Conservation (phyloP, 1,140 invertebrate species). For the Formica selysi region DNA sequence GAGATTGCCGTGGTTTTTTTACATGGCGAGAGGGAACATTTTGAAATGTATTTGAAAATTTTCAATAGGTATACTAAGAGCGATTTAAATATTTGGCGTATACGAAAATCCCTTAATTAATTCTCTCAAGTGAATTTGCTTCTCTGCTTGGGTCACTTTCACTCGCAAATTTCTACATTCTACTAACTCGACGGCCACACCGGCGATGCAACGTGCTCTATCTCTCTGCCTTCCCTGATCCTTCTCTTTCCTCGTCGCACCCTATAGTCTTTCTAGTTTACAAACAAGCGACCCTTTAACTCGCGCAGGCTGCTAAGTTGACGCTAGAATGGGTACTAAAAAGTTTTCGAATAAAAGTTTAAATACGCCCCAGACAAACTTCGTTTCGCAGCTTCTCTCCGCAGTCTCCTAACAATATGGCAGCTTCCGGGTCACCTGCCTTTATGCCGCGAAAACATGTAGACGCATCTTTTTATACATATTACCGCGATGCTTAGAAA, state of each 20-base stretch:
- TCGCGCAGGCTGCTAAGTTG: slow-evolving; percentile 40
- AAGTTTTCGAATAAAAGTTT: slow-evolving; percentile 86
- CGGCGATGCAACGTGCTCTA: slow-evolving; percentile 12
- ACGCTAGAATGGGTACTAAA: slow-evolving; percentile 74
- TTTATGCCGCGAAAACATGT: slow-evolving; percentile 76
- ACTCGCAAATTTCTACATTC: slow-evolving; percentile 22
- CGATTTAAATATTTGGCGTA: background rate
- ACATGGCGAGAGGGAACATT: background rate
- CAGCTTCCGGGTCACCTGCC: slow-evolving; percentile 75
- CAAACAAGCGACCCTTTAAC: slow-evolving; percentile 69
- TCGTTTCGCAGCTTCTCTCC: slow-evolving; percentile 73
- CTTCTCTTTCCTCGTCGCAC: slow-evolving; percentile 32
- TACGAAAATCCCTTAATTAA: slow-evolving; percentile 59
- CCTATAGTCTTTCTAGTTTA: slow-evolving; percentile 56
- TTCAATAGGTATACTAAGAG: background rate
- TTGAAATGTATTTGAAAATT: background rate
- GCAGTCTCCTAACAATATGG: slow-evolving; percentile 77
- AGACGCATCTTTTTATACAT: slow-evolving; percentile 38
- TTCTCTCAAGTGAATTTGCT: slow-evolving; percentile 28
- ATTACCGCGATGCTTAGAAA: background rate
- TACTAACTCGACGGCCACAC: slow-evolving; percentile 12
- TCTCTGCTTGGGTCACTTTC: background rate
- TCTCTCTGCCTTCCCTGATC: background rate
- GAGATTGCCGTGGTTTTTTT: background rate
- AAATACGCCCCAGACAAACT: slow-evolving; percentile 82